Conservation (phyloP, 2,113 vertebrate genomes). For the Cololabis saira region DNA sequence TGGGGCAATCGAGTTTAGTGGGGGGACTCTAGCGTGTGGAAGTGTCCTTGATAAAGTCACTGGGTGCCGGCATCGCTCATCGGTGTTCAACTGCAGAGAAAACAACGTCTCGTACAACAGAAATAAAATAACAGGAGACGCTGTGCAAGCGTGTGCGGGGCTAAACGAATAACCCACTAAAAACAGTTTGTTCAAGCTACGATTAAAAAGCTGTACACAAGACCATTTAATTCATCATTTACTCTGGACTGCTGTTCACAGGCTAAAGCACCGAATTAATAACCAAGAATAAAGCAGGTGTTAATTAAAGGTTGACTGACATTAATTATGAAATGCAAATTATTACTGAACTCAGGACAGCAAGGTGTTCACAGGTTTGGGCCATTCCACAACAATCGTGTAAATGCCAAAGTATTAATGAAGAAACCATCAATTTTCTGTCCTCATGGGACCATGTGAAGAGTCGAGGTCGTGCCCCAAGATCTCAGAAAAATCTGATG, state of each 20-base stretch:
- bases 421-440: constrained; percentile 6
- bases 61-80: neutral
- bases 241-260: constrained; percentile 21
- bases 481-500: neutral
- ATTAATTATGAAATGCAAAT: constrained; percentile 76
- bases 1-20: neutral
- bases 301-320: constrained; percentile 69
- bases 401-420: constrained; percentile 57
- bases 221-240: neutral
- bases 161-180: neutral
- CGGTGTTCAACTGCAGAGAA: neutral
- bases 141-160: neutral
- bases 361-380: constrained; percentile 40
- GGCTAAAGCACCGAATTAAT: constrained; percentile 37
- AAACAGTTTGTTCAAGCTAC: neutral
- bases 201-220: neutral
- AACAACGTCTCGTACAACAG: no score
- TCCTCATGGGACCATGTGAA: neutral
- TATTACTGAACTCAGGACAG: constrained; percentile 19
- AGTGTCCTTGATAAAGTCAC: neutral
- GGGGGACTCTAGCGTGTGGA: neutral
- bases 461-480: neutral
- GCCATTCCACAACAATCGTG: constrained; percentile 14
- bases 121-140: neutral
- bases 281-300: constrained; percentile 21